phyloP scores from a whole-genome alignment of 1,140 invertebrate genomes.

The Diuraphis noxia region DNA sequence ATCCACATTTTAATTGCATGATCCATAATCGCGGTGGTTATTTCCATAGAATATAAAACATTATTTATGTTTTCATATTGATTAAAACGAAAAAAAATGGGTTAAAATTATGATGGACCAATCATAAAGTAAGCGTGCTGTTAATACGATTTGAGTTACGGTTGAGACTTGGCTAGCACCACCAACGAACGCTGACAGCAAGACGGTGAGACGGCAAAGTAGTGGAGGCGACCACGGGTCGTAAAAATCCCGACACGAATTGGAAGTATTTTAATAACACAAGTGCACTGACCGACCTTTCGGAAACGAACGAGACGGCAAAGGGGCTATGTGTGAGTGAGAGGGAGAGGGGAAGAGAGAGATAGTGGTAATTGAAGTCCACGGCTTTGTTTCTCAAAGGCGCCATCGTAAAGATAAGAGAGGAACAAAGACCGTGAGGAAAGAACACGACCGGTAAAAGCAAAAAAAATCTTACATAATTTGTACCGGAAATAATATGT shows the following conservation, averaged over 20 bases:
- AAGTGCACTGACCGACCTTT: background rate
- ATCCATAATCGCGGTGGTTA: background rate
- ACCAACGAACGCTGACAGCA: background rate
- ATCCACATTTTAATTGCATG: background rate
- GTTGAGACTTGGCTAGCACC: background rate
- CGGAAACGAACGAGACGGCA: background rate
- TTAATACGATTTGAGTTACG: background rate
- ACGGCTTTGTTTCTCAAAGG: background rate
- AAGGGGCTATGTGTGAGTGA: too few relatives aligned
- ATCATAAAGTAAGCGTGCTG: background rate
- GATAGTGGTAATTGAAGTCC: background rate
- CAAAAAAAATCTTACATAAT: slow-evolving; percentile 17
- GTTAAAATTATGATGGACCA: background rate
- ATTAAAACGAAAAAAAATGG: background rate
- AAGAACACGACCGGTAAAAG: background rate
- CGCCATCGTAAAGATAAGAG: background rate
- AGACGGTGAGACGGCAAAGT: background rate
- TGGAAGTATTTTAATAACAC: slow-evolving; percentile 3
- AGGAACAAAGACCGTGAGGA: background rate
- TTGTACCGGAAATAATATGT: background rate
- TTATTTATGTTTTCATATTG: background rate
- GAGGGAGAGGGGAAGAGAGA: background rate
- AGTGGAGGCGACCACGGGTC: background rate
- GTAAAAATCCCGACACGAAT: background rate
- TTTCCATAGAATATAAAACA: background rate